phyloP scores from a whole-genome alignment of 2,113 vertebrate species.

The Rhinolophus ferrumequinum region DNA sequence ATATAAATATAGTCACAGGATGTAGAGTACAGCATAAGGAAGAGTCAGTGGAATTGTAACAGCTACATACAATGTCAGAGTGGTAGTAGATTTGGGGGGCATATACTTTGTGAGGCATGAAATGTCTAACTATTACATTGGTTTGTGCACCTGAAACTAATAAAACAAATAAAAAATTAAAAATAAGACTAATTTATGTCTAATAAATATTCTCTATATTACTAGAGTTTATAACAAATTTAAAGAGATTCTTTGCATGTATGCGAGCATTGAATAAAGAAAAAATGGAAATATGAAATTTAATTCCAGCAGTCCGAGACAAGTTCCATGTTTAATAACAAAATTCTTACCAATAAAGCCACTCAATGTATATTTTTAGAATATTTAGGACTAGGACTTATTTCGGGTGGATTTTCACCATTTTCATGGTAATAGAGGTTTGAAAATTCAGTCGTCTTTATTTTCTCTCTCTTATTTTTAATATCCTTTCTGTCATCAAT shows the following conservation, averaged over 20 bases:
- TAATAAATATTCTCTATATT: not conserved
- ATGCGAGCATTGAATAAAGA: not conserved
- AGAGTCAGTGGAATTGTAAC: no score
- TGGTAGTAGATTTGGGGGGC: no score
- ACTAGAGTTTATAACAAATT: not conserved
- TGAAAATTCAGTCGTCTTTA: not conserved
- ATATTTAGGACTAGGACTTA: not conserved
- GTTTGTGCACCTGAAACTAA: no score
- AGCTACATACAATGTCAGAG: no score
- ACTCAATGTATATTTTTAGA: not conserved
- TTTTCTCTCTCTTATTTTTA: not conserved
- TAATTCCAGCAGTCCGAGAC: not conserved
- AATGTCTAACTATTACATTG: no score
- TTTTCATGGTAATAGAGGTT: not conserved
- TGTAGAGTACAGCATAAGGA: no score
- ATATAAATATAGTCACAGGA: no score
- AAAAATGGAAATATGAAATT: constrained; percentile 4
- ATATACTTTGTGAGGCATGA: no score
- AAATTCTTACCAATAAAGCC: not conserved
- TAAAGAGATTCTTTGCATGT: not conserved
- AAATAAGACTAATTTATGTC: constrained; percentile 9
- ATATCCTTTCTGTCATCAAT: not conserved
- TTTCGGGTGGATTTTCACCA: not conserved
- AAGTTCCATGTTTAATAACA: not conserved
- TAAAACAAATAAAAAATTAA: not conserved